A percentile compares a stretch with the other conserved stretches of the same genome.
Evolutionary conservation across 2,113 vertebrate genomes (phyloP).

Genomic region (Pangasianodon gigas): DNA sequence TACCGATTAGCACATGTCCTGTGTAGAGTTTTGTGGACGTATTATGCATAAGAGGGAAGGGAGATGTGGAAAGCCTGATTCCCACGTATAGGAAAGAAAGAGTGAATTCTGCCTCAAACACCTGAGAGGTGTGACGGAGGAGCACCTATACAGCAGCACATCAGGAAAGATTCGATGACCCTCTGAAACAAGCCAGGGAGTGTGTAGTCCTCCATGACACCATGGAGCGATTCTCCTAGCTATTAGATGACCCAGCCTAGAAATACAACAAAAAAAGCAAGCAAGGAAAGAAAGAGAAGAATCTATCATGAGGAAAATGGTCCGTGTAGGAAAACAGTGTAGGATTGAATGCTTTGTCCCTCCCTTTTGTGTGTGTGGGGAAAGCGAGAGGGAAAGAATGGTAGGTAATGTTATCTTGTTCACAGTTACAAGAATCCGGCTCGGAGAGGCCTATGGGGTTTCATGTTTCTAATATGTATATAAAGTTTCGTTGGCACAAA

Average conservation of each 20-base stretch:
- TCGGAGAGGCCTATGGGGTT: constrained; percentile 71
- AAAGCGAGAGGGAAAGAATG: constrained; percentile 68
- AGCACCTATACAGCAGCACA: constrained; percentile 67
- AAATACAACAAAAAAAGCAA: not conserved
- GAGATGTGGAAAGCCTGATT: not conserved
- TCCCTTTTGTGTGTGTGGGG: constrained; percentile 54
- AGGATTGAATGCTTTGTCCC: constrained; percentile 65
- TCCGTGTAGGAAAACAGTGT: constrained; percentile 63
- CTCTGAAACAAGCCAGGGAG: constrained; percentile 66
- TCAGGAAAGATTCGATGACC: constrained; percentile 65
- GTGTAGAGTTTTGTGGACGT: not conserved
- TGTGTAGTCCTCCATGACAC: constrained; percentile 70
- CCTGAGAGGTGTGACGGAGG: constrained; percentile 64
- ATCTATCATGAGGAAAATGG: constrained; percentile 71
- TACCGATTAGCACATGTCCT: constrained; percentile 16
- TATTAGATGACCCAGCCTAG: constrained; percentile 69
- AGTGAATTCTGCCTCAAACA: constrained; percentile 39
- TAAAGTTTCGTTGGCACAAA: constrained; percentile 82
- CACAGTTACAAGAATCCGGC: constrained; percentile 83
- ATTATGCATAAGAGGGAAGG: not conserved
- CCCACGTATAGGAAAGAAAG: constrained; percentile 23
- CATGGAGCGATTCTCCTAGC: constrained; percentile 67
- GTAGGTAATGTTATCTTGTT: constrained; percentile 82
- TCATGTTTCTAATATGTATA: constrained; percentile 84
- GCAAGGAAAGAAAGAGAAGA: constrained; percentile 55